Evolutionary conservation across 2,888 invertebrate species (phyloP).

Genomic region (Cactoblastis cactorum): DNA sequence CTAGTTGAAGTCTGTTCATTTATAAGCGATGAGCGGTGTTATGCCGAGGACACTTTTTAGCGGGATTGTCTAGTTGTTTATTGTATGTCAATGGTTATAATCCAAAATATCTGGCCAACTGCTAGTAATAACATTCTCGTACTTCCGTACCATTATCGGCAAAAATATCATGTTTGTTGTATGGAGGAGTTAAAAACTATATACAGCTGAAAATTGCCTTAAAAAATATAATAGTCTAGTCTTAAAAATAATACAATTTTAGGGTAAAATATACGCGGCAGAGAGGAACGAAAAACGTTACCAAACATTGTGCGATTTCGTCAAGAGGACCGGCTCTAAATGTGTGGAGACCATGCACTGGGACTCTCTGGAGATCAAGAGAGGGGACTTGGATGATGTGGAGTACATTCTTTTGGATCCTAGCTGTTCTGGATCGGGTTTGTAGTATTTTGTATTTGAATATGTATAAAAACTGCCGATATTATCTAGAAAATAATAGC

Average conservation of each 20-base stretch:
- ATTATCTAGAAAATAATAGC: too few species aligned
- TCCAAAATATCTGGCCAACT: too few species aligned
- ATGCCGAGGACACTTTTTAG: too few species aligned
- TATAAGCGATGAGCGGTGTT: too few species aligned
- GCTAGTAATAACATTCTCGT: too few species aligned
- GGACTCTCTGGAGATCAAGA: slow-evolving; percentile 86
- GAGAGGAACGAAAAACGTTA: slow-evolving; percentile 86
- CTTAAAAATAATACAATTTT: slow-evolving; percentile 17
- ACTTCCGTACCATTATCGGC: too few species aligned
- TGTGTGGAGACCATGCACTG: slow-evolving; percentile 83
- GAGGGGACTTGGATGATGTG: slow-evolving; percentile 82
- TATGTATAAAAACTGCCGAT: neutral
- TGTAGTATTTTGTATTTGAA: slow-evolving; percentile 12
- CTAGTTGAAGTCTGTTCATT: too few species aligned
- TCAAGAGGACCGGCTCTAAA: slow-evolving; percentile 81
- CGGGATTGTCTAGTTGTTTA: too few species aligned
- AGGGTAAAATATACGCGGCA: slow-evolving; percentile 89
- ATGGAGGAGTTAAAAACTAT: too few species aligned
- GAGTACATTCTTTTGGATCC: slow-evolving; percentile 97
- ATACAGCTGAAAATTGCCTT: too few species aligned
- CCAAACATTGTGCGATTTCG: slow-evolving; percentile 81
- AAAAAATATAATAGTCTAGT: neutral
- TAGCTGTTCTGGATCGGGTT: slow-evolving; percentile 97
- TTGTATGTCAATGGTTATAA: too few species aligned
- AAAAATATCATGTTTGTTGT: too few species aligned